Percentiles rank a stretch among this genome's conserved stretches.
Evolutionary conservation across 2,113 vertebrate species (phyloP).

Genomic region (Kobus ellipsiprymnus): DNA sequence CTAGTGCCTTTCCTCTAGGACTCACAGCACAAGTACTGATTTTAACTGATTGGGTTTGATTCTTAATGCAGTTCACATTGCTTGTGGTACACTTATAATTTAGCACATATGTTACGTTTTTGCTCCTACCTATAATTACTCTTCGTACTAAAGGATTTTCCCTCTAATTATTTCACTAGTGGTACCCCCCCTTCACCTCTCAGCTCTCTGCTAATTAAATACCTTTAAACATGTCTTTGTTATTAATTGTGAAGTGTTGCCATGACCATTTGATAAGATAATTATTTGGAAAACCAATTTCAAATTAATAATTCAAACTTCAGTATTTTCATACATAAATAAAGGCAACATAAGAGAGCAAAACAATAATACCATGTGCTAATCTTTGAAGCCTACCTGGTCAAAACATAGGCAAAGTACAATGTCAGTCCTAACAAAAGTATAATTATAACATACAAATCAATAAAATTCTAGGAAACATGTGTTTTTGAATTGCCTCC

Average conservation of each 20-base stretch:
- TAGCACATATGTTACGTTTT: constrained; percentile 56
- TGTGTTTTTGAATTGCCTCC: background rate
- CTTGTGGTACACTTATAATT: constrained; percentile 43
- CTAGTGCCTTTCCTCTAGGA: background rate
- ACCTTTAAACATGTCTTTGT: constrained; percentile 59
- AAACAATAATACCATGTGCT: background rate
- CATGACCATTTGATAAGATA: constrained; percentile 53
- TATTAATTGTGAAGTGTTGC: constrained; percentile 56
- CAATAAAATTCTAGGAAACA: background rate
- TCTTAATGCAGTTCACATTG: constrained; percentile 4
- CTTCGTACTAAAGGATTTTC: constrained; percentile 59
- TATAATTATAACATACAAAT: background rate
- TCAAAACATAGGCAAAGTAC: background rate
- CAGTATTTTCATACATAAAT: background rate
- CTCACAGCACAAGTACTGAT: background rate
- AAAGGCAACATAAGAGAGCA: background rate
- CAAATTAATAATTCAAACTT: constrained; percentile 35
- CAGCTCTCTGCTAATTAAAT: constrained; percentile 62
- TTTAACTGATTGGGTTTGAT: constrained; percentile 31
- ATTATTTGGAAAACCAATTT: constrained; percentile 54
- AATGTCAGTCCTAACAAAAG: background rate
- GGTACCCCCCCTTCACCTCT: constrained; percentile 49
- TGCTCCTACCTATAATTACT: constrained; percentile 62
- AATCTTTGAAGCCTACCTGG: background rate
- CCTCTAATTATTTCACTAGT: constrained; percentile 62